A percentile compares a stretch with the other conserved stretches of the same genome.
Conservation (phyloP, 2,113 vertebrate species). For the Equus przewalskii region DNA sequence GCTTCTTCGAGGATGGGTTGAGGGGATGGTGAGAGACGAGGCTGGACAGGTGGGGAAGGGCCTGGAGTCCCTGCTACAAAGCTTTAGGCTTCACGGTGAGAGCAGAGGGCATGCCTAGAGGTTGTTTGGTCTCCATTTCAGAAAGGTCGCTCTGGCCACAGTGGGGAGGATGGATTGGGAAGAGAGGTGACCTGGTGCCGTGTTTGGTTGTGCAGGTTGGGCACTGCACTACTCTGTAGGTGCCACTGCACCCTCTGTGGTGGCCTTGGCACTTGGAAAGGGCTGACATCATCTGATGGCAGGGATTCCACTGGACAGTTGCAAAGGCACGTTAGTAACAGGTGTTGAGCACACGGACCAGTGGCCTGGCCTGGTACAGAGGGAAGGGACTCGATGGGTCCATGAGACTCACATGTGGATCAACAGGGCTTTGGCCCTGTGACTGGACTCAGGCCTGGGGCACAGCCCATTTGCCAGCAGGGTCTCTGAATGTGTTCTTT, state of each 20-base stretch:
- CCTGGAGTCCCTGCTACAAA: not conserved
- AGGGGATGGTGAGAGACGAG: not conserved
- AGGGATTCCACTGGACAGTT: not conserved
- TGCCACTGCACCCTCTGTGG: not conserved
- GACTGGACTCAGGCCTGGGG: not conserved
- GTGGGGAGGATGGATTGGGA: not conserved
- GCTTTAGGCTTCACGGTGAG: not conserved
- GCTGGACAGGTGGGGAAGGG: not conserved
- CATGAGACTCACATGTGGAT: not conserved
- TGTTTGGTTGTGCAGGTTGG: not conserved
- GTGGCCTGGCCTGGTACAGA: too few species aligned
- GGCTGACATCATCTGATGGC: not conserved
- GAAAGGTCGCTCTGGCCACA: not conserved
- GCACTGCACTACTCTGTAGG: not conserved
- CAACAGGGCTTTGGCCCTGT: not conserved
- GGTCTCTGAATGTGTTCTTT: not conserved
- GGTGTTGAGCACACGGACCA: not conserved
- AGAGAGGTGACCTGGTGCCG: not conserved
- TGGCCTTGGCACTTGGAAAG: not conserved
- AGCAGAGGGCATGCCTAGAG: not conserved
- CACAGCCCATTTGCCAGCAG: too few species aligned
- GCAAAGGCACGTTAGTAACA: not conserved
- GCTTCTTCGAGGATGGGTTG: not conserved
- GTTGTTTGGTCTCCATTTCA: not conserved
- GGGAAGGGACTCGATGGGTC: not conserved